Evolutionary conservation across 23 tunicate genomes (phyloP).

Genomic region (Diplosoma virens): DNA sequence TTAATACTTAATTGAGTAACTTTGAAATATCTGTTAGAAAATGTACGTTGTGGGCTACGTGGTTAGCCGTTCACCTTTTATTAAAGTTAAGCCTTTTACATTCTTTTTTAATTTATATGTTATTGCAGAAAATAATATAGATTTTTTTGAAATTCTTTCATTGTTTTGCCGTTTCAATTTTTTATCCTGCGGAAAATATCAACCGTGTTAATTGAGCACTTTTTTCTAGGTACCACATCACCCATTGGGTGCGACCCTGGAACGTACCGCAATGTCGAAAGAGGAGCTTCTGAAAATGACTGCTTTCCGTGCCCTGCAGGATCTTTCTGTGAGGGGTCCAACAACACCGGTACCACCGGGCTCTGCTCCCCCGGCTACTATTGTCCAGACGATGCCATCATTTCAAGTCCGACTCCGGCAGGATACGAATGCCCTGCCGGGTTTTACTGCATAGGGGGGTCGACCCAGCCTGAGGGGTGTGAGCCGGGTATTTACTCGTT

Average conservation of each 20-base stretch:
- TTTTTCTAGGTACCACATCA: conserved; percentile 30
- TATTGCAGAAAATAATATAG: too few relatives aligned
- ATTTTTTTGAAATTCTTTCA: too few relatives aligned
- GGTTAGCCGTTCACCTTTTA: too few relatives aligned
- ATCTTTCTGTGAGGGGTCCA: conserved; percentile 49
- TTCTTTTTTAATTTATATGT: too few relatives aligned
- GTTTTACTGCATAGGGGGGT: conserved; percentile 44
- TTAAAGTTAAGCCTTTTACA: too few relatives aligned
- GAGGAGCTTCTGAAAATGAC: conserved; percentile 27
- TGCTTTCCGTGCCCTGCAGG: conserved; percentile 81
- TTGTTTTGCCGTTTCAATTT: too few relatives aligned
- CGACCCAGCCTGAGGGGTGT: conserved; percentile 57
- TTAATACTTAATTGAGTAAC: too few relatives aligned
- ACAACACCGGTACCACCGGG: conserved; percentile 30
- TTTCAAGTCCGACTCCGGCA: conserved; percentile 28
- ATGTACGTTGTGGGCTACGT: too few relatives aligned
- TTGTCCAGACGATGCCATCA: conserved; percentile 71
- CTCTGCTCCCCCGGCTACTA: conserved; percentile 84
- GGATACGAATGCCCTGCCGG: conserved; percentile 91
- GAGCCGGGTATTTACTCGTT: too few relatives aligned
- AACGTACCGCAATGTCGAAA: conserved; percentile 16
- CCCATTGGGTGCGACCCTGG: conserved; percentile 70
- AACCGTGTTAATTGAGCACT: background rate
- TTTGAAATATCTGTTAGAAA: too few relatives aligned
- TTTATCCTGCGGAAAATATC: too few relatives aligned